Evolutionary conservation across 2,888 invertebrate genomes (phyloP).

Genomic region (Glaucopsyche alexis): DNA sequence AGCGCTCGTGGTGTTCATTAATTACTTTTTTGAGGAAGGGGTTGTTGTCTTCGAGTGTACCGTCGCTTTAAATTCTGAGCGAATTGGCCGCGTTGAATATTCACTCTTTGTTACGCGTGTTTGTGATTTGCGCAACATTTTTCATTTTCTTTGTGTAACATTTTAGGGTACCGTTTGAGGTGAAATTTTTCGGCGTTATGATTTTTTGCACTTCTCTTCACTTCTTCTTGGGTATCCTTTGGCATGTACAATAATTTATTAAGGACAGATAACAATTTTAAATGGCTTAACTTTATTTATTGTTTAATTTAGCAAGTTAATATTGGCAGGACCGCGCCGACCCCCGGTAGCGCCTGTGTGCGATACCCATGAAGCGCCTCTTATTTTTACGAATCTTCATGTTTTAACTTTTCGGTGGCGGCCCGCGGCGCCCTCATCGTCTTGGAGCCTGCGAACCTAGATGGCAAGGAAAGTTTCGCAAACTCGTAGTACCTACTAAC

Average conservation of each 20-base stretch:
- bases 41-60: slow-evolving; percentile 37
- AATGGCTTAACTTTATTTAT: no score
- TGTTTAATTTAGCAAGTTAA: no score
- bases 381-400: no score
- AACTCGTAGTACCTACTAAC: no score
- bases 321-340: no score
- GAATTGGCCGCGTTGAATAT: background rate
- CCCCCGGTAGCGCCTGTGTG: no score
- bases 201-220: background rate
- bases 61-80: slow-evolving; percentile 11
- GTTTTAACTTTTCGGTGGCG: no score
- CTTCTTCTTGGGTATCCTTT: background rate
- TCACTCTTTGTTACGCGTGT: background rate
- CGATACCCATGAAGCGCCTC: no score
- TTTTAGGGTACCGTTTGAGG: slow-evolving; percentile 4
- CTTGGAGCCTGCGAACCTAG: no score
- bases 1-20: slow-evolving; percentile 59
- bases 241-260: background rate
- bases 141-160: slow-evolving; percentile 23
- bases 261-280: no score
- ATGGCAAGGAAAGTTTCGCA: no score
- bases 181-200: background rate
- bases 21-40: slow-evolving; percentile 63
- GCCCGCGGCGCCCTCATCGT: no score
- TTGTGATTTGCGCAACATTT: slow-evolving; percentile 24